Evolutionary conservation across 1,140 invertebrate species (phyloP).

Genomic region (Dryas iulia): DNA sequence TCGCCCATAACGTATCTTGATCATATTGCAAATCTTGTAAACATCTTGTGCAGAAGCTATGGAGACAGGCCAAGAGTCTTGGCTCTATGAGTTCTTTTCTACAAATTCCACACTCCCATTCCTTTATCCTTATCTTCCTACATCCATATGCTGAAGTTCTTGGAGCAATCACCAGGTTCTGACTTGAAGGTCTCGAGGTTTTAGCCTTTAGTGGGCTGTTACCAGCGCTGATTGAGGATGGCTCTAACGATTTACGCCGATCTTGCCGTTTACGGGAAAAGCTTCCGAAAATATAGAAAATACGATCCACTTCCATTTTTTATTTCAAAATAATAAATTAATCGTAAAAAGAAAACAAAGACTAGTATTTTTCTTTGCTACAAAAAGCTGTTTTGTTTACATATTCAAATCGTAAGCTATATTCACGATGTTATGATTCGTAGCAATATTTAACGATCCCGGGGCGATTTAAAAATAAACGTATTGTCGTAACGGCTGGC

Average conservation of each 20-base stretch:
- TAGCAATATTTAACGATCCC: constrained; percentile 6
- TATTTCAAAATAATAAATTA: constrained; percentile 16
- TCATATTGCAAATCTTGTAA: constrained; percentile 68
- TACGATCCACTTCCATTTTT: constrained; percentile 81
- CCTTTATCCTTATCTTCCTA: not conserved
- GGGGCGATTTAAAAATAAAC: constrained; percentile 48
- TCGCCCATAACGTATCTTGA: constrained; percentile 65
- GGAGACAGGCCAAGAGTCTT: constrained; percentile 80
- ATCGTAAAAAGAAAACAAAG: not conserved
- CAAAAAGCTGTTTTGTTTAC: not conserved
- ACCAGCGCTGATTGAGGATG: constrained; percentile 66
- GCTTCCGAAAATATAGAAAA: constrained; percentile 82
- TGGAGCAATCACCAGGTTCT: constrained; percentile 49
- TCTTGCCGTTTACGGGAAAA: constrained; percentile 79
- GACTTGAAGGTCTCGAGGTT: constrained; percentile 45
- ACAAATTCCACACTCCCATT: constrained; percentile 75
- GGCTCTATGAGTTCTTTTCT: constrained; percentile 78
- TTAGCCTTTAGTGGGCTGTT: constrained; percentile 63
- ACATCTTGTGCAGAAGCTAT: constrained; percentile 82
- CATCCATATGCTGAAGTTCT: constrained; percentile 56
- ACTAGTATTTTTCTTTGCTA: not conserved
- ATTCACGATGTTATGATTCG: not conserved
- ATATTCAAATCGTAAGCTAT: not conserved
- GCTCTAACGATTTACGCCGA: constrained; percentile 73
- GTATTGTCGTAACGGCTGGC: constrained; percentile 37